Evolutionary conservation across 1,140 invertebrate genomes (phyloP).

Genomic region (Zophobas morio): DNA sequence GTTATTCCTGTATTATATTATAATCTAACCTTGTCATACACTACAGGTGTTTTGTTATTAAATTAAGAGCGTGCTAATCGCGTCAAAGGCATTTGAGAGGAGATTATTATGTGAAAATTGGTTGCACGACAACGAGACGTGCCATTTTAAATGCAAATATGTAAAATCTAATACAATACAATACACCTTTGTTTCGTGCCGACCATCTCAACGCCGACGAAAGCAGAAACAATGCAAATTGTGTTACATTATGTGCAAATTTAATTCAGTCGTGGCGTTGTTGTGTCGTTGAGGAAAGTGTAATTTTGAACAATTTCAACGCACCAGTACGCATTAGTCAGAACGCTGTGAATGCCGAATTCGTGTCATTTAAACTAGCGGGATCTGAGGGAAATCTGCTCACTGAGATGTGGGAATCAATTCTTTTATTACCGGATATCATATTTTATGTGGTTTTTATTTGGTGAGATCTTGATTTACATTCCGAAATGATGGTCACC

Average conservation of each 20-base stretch:
- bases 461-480: slow-evolving; percentile 32
- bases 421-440: slow-evolving; percentile 27
- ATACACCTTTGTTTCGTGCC: slow-evolving; percentile 35
- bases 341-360: background rate
- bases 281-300: slow-evolving; percentile 15
- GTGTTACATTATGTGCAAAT: slow-evolving; percentile 39
- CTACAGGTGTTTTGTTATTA: background rate
- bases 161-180: slow-evolving; percentile 41
- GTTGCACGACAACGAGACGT: slow-evolving; percentile 14
- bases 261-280: slow-evolving; percentile 24
- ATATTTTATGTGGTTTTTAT: slow-evolving; percentile 35
- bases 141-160: slow-evolving; percentile 42
- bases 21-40: background rate
- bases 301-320: slow-evolving; percentile 28
- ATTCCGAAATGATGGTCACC: slow-evolving; percentile 3
- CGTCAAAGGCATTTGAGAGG: slow-evolving; percentile 7
- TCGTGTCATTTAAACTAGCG: background rate
- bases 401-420: slow-evolving; percentile 8
- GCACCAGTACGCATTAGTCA: slow-evolving; percentile 28
- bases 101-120: slow-evolving; percentile 37
- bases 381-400: background rate
- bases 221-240: slow-evolving; percentile 39
- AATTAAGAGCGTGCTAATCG: slow-evolving; percentile 3
- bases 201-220: slow-evolving; percentile 37
- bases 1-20: too few relatives aligned